Percentiles rank a stretch among this genome's conserved stretches.
Conservation (phyloP, 2,888 invertebrate species). For the Catocala nupta region DNA sequence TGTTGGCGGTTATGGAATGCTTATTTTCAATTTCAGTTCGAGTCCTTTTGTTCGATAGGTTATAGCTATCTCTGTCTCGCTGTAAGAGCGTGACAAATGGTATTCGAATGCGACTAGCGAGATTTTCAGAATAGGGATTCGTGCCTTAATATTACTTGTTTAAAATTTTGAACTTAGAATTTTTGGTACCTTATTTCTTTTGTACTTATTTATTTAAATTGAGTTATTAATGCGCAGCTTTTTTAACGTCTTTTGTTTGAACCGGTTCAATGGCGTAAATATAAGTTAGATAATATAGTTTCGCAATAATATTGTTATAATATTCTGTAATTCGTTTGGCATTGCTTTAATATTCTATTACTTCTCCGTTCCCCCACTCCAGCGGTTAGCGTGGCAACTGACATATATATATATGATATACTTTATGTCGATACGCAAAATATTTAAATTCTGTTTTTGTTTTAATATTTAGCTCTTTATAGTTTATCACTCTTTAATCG, state of each 20-base stretch:
- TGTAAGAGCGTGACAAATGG: constrained; percentile 50
- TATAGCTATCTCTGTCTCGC: constrained; percentile 54
- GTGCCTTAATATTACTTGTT: constrained; percentile 38
- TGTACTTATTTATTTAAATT: not conserved
- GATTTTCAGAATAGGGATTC: constrained; percentile 54
- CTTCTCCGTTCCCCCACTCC: constrained; percentile 20
- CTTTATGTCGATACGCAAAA: constrained; percentile 18
- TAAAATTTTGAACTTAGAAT: constrained; percentile 32
- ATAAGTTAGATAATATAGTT: constrained; percentile 5
- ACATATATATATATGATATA: too few relatives aligned
- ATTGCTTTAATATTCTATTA: constrained; percentile 21
- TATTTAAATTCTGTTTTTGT: constrained; percentile 4
- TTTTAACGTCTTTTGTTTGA: not conserved
- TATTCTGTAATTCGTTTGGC: constrained; percentile 14
- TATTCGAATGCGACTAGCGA: constrained; percentile 52
- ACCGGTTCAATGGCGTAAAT: not conserved
- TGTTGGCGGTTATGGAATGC: constrained; percentile 32
- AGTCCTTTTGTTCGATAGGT: constrained; percentile 61
- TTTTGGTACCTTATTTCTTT: constrained; percentile 11
- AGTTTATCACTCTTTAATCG: constrained; percentile 17
- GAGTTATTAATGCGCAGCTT: not conserved
- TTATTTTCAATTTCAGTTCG: constrained; percentile 57
- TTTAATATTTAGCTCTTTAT: not conserved
- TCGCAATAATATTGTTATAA: constrained; percentile 4
- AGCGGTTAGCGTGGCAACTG: constrained; percentile 25